A percentile compares a stretch with the other conserved stretches of the same genome.
Evolutionary conservation across 2,888 invertebrate genomes (phyloP).

Genomic region (Lysandra bellargus): DNA sequence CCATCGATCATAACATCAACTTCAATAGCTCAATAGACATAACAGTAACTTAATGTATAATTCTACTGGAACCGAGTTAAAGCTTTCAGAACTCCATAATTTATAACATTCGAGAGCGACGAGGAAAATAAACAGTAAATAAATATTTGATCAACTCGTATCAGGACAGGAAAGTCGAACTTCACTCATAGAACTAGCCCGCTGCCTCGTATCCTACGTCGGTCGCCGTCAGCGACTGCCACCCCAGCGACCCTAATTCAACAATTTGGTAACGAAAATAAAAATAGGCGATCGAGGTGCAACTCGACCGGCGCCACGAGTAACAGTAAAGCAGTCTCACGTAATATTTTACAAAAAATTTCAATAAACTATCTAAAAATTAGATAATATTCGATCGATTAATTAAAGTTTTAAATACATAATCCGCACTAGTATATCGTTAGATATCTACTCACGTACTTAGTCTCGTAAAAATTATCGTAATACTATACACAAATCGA

Average conservation of each 20-base stretch:
- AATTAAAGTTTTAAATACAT: constrained; percentile 74
- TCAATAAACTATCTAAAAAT: constrained; percentile 76
- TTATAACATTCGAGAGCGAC: constrained; percentile 76
- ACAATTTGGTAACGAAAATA: constrained; percentile 81
- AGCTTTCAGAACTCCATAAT: constrained; percentile 80
- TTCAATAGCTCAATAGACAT: constrained; percentile 76
- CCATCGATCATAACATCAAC: constrained; percentile 80
- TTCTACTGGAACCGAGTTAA: constrained; percentile 81
- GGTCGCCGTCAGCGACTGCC: constrained; percentile 61
- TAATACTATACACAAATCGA: constrained; percentile 81
- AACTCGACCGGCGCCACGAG: constrained; percentile 74
- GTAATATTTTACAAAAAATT: constrained; percentile 77
- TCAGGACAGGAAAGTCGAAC: constrained; percentile 53
- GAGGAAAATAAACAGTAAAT: constrained; percentile 76
- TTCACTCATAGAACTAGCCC: constrained; percentile 42
- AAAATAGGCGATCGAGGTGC: constrained; percentile 73
- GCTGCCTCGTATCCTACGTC: constrained; percentile 42
- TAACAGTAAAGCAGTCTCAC: constrained; percentile 81
- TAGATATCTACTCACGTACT: constrained; percentile 77
- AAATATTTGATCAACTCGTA: constrained; percentile 79
- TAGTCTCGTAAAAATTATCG: constrained; percentile 78
- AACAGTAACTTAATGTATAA: constrained; percentile 80
- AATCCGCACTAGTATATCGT: constrained; percentile 77
- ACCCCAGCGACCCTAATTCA: constrained; percentile 74
- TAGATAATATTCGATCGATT: constrained; percentile 71